Base-by-base conservation (phyloP, 2,797 vertebrate species). In the Gymnopithys bicolor region DNA sequence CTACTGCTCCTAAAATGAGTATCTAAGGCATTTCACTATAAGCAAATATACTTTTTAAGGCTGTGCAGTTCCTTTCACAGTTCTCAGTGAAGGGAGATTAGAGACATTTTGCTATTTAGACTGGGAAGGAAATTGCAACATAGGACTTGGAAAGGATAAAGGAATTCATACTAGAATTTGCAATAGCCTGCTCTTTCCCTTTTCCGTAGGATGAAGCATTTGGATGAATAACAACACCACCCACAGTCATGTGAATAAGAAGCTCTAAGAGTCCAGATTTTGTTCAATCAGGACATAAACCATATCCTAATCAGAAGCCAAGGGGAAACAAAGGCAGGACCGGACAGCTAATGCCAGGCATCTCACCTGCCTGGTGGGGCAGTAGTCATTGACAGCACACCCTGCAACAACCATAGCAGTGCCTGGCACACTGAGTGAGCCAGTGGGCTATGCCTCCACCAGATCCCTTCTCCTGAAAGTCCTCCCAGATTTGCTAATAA, bases 121-220 rank as follows among this genome's bases (percentile, higher is more conserved):
- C 71, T 55, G 18, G n/a, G 19, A 82, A 87, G 87, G 91, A 96
- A 87, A 96, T 95, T 94, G 70, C 82, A 78, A 88, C 85, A 84
- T 0, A 78, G 22, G 19, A 78, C 76, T 82, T 94, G 84, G 86
- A 94, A 93, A 93, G 68, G 67, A 67, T 17, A 69, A 53, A 76
- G 59, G 88, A 93, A 92, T 94, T 89, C 53, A 49, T 48, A 88
- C 19, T 0, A 81, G 62, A 91, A 90, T 83, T 77, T 1, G 4
- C 59, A 88, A 80, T n/a, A 73, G 77, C 27, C 41, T 67, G 52
- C 70, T 89, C 63, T 73, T 90, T 88, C 43, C 63, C 48, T 28
- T 91, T 60, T 45, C 67, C 0, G 2, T 41, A 75, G 68, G 53
- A 89, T 1, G 13, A 80, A 69, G 46, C 55, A 66, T 84, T 94